A percentile compares a stretch with the other conserved stretches of the same genome.
Conservation (phyloP, 2,113 vertebrate species). For the Oceanites oceanicus region DNA sequence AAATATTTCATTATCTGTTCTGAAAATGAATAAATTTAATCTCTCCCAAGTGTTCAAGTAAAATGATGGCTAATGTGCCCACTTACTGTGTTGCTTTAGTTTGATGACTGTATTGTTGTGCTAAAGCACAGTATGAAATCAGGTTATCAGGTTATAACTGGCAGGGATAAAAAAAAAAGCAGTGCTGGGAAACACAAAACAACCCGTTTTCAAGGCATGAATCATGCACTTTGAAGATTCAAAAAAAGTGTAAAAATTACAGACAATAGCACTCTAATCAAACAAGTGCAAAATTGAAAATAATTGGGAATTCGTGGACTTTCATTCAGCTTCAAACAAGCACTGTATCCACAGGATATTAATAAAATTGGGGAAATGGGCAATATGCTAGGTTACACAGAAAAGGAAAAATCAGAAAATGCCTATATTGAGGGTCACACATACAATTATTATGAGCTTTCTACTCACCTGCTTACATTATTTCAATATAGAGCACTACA, state of each 20-base stretch:
- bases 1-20: slow-evolving; percentile 82
- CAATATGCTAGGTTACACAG: slow-evolving; percentile 12
- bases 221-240: slow-evolving; percentile 56
- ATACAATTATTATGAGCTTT: neutral
- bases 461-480: neutral
- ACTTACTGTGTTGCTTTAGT: slow-evolving; percentile 79
- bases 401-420: neutral
- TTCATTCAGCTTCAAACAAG: slow-evolving; percentile 50
- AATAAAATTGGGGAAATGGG: slow-evolving; percentile 25
- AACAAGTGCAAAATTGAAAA: slow-evolving; percentile 58
- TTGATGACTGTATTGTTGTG: slow-evolving; percentile 79
- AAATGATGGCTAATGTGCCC: slow-evolving; percentile 80
- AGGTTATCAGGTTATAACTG: slow-evolving; percentile 79
- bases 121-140: slow-evolving; percentile 78
- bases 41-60: slow-evolving; percentile 80
- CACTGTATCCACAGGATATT: slow-evolving; percentile 23
- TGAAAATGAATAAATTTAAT: slow-evolving; percentile 81
- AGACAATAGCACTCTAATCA: slow-evolving; percentile 57
- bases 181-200: slow-evolving; percentile 64
- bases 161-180: slow-evolving; percentile 69
- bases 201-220: slow-evolving; percentile 46
- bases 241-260: slow-evolving; percentile 51
- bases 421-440: neutral
- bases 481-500: neutral
- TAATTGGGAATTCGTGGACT: slow-evolving; percentile 51